These are phyloP conservation scores for Drosophila testacea DNA, from an alignment of 2,888 invertebrate genomes.

Conservation along the genomic window DNA sequence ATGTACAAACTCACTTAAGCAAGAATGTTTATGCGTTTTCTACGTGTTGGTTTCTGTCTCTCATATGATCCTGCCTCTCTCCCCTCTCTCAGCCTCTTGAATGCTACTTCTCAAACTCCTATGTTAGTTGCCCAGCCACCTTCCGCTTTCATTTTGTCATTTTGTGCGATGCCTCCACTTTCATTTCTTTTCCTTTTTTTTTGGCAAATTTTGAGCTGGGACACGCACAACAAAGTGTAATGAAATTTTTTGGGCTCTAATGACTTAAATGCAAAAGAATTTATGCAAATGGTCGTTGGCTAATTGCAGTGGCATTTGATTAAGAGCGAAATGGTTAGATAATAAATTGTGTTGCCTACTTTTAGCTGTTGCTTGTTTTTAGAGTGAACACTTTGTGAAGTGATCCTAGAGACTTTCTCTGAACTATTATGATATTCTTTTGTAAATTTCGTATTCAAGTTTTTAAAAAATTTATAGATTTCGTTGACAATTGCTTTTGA, in stretches of 20 bases:
- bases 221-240: slow-evolving; percentile 67
- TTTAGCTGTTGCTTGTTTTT: neutral
- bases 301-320: slow-evolving; percentile 72
- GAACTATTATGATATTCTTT: too few relatives aligned
- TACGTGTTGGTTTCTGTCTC: slow-evolving; percentile 79
- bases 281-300: slow-evolving; percentile 58
- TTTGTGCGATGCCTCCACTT: slow-evolving; percentile 40
- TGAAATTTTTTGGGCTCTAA: slow-evolving; percentile 71
- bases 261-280: slow-evolving; percentile 76
- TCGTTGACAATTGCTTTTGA: too few relatives aligned
- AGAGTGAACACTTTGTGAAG: neutral
- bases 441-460: too few relatives aligned
- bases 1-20: slow-evolving; percentile 83
- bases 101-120: neutral
- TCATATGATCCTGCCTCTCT: slow-evolving; percentile 55
- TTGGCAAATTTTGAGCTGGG: slow-evolving; percentile 58
- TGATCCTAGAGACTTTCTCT: too few relatives aligned
- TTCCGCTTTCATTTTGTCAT: slow-evolving; percentile 72
- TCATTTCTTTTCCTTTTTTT: slow-evolving; percentile 12
- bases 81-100: neutral
- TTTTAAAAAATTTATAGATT: too few relatives aligned
- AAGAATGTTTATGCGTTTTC: slow-evolving; percentile 83
- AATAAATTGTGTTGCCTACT: slow-evolving; percentile 37
- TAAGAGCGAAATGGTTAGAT: slow-evolving; percentile 38
- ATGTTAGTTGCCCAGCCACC: slow-evolving; percentile 17